A percentile compares a stretch with the other conserved stretches of the same genome.
Evolutionary conservation across 2,113 vertebrate species (phyloP).

Genomic region (Daubentonia madagascariensis): DNA sequence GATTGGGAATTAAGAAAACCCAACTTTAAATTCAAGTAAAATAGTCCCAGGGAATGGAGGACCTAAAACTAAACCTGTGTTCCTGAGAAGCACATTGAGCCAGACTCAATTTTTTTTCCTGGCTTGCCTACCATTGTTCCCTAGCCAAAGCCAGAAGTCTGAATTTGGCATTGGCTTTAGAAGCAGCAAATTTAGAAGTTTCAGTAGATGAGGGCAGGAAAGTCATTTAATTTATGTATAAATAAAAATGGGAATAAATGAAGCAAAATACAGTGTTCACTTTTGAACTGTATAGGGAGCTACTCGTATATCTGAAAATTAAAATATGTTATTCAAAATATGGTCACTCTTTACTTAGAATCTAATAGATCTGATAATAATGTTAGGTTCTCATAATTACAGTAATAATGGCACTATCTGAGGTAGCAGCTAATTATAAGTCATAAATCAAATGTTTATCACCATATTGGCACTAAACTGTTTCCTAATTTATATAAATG

Average conservation of each 20-base stretch:
- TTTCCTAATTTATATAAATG: neutral
- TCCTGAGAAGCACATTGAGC: neutral
- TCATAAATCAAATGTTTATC: neutral
- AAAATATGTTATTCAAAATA: neutral
- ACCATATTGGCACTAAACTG: neutral
- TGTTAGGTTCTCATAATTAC: neutral
- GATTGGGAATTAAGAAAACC: constrained; percentile 51
- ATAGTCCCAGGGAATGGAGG: neutral
- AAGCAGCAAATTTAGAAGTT: constrained; percentile 26
- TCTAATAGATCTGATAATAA: neutral
- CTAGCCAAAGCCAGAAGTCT: neutral
- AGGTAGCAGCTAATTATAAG: neutral
- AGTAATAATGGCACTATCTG: neutral
- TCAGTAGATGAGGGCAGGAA: neutral
- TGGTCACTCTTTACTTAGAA: neutral
- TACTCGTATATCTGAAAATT: constrained; percentile 6
- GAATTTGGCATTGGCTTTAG: constrained; percentile 19
- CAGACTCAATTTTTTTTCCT: constrained; percentile 11
- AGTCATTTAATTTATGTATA: neutral
- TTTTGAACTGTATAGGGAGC: neutral
- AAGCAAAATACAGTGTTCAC: neutral
- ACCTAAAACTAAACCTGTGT: neutral
- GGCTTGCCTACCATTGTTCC: neutral
- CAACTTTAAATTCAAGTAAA: constrained; percentile 47
- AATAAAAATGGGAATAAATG: constrained; percentile 24